Percentiles rank a stretch among this genome's conserved stretches.
These are phyloP conservation scores for Microctonus hyperodae DNA, from an alignment of 2,888 invertebrate genomes.

Conservation along the genomic window DNA sequence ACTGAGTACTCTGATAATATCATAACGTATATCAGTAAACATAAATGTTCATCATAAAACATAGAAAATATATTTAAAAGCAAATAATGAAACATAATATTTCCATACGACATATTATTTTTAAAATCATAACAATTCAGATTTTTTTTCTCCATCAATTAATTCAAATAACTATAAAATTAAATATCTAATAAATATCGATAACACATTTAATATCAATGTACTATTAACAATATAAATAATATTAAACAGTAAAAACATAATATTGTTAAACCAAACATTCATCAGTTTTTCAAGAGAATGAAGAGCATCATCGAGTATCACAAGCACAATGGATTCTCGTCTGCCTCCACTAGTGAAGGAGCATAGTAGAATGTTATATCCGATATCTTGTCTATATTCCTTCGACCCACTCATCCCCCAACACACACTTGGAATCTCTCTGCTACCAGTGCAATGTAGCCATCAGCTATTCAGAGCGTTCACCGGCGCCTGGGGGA, in stretches of 20 bases:
- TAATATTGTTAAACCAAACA: not conserved
- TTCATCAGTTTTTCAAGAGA: slow-evolving; percentile 15
- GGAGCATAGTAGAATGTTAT: too few species aligned
- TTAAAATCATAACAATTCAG: too few species aligned
- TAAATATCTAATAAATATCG: too few species aligned
- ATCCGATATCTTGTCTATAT: slow-evolving; percentile 32
- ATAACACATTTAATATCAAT: too few species aligned
- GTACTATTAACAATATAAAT: too few species aligned
- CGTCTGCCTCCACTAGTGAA: slow-evolving; percentile 6
- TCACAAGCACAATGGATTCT: slow-evolving; percentile 23
- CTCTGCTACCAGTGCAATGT: slow-evolving; percentile 19
- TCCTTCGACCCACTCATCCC: slow-evolving; percentile 19
- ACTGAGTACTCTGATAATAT: too few species aligned
- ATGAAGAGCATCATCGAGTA: slow-evolving; percentile 13
- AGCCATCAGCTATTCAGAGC: slow-evolving; percentile 33
- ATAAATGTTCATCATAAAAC: too few species aligned
- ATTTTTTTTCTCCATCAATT: not conserved
- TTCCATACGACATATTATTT: too few species aligned
- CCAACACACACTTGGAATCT: slow-evolving; percentile 24
- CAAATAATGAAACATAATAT: too few species aligned
- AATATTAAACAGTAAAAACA: too few species aligned
- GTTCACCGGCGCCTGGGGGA: slow-evolving; percentile 32
- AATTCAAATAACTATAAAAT: not conserved
- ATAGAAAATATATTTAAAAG: too few species aligned
- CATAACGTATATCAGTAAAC: too few species aligned